Percentiles rank a stretch among this genome's conserved stretches.
Conservation (phyloP, 2,113 vertebrate species). For the Murina feae region DNA sequence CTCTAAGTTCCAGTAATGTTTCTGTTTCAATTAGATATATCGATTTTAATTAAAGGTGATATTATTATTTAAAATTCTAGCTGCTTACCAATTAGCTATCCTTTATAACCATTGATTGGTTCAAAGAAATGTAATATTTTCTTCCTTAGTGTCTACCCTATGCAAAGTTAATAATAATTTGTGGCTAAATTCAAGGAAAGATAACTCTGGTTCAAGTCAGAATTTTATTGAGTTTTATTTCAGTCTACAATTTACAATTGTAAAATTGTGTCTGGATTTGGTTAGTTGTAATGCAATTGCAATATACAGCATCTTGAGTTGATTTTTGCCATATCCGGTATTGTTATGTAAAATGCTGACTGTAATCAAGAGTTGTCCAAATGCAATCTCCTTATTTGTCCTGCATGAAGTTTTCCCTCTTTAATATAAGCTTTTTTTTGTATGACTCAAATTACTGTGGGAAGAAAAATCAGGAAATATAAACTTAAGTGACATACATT, state of each 20-base stretch:
- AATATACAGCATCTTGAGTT: conserved; percentile 45
- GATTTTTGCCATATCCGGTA: conserved; percentile 40
- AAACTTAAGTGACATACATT: conserved; percentile 46
- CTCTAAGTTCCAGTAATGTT: not conserved
- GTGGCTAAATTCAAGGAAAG: conserved; percentile 14
- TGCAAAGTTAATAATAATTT: conserved; percentile 39
- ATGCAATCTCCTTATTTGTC: conserved; percentile 18
- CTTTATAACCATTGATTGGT: not conserved
- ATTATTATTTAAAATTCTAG: not conserved
- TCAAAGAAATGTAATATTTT: not conserved
- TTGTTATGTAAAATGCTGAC: conserved; percentile 49
- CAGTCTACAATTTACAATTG: conserved; percentile 6
- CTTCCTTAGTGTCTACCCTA: not conserved
- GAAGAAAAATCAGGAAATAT: conserved; percentile 35
- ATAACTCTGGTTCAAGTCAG: not conserved
- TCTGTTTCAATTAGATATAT: not conserved
- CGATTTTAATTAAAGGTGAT: conserved; percentile 3
- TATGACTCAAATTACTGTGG: conserved; percentile 46
- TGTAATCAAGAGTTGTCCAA: conserved; percentile 26
- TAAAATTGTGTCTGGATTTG: conserved; percentile 54
- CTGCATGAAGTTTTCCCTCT: conserved; percentile 26
- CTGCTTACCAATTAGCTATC: not conserved
- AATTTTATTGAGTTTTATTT: conserved; percentile 42
- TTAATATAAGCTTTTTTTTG: not conserved
- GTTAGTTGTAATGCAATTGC: conserved; percentile 15